These are phyloP conservation scores for Callimorpha dominula DNA, from an alignment of 2,888 invertebrate species.

Conservation along the genomic window DNA sequence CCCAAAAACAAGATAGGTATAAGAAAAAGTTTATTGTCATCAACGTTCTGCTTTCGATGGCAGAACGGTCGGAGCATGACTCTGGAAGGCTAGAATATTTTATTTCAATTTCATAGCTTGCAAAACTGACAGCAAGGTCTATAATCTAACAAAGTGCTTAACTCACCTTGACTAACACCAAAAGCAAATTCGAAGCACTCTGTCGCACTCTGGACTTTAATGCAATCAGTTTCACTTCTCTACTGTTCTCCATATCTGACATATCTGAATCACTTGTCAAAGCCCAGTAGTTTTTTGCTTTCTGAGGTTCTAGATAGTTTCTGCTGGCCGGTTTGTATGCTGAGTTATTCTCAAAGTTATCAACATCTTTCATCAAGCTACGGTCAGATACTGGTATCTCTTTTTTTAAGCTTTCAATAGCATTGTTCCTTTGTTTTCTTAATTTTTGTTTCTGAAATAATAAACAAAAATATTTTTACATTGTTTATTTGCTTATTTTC, in stretches of 20 bases:
- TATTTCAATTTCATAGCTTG: not conserved
- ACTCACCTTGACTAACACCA: slow-evolving; percentile 86
- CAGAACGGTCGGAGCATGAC: not conserved
- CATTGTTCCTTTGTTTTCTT: slow-evolving; percentile 81
- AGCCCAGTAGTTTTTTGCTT: slow-evolving; percentile 67
- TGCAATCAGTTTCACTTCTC: slow-evolving; percentile 80
- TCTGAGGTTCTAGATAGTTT: slow-evolving; percentile 72
- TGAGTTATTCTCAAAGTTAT: slow-evolving; percentile 73
- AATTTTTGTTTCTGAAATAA: slow-evolving; percentile 77
- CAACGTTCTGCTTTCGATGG: not conserved
- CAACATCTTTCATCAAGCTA: slow-evolving; percentile 78
- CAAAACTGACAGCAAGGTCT: not conserved
- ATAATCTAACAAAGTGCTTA: not conserved
- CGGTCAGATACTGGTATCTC: slow-evolving; percentile 80
- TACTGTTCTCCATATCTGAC: slow-evolving; percentile 87
- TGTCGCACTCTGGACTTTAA: slow-evolving; percentile 89
- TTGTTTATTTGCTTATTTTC: not conserved
- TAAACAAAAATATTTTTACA: not conserved
- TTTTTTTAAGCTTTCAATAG: slow-evolving; percentile 79
- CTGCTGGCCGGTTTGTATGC: slow-evolving; percentile 76
- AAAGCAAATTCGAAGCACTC: slow-evolving; percentile 88
- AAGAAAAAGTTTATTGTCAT: not conserved
- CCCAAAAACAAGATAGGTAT: too few relatives aligned
- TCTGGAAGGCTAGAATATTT: not conserved
- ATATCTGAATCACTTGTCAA: slow-evolving; percentile 90